Conservation (phyloP, 2,888 invertebrate species). For the Meliscaeva auricollis region DNA sequence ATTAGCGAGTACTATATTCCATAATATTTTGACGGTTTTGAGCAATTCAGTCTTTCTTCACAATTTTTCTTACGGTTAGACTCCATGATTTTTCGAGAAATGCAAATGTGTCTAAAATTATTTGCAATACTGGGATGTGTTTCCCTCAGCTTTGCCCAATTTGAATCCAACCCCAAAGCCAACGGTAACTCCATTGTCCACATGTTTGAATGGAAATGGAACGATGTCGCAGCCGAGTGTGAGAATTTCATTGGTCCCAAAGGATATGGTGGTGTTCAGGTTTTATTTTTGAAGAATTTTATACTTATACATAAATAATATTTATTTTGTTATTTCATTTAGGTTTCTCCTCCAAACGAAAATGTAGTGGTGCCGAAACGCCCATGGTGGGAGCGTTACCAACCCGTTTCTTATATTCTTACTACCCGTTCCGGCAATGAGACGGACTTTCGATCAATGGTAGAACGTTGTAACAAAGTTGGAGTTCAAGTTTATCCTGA, state of each 20-base stretch:
- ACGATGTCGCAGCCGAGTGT: constrained; percentile 92
- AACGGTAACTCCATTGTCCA: constrained; percentile 90
- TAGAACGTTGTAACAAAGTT: constrained; percentile 89
- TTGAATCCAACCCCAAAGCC: constrained; percentile 79
- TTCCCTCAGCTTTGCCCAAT: constrained; percentile 76
- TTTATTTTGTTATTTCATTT: neutral
- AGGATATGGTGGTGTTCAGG: constrained; percentile 91
- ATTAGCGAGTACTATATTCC: too few relatives aligned
- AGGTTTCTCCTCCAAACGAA: constrained; percentile 89
- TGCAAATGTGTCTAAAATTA: neutral
- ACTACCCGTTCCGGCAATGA: constrained; percentile 90
- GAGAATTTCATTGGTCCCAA: constrained; percentile 90
- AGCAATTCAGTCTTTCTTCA: too few relatives aligned
- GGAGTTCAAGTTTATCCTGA: constrained; percentile 93
- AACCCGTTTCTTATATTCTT: constrained; percentile 92
- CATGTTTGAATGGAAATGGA: constrained; percentile 93
- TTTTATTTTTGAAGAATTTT: constrained; percentile 79
- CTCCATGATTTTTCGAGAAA: neutral
- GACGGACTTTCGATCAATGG: constrained; percentile 89
- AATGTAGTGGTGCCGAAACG: constrained; percentile 86
- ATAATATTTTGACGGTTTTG: too few relatives aligned
- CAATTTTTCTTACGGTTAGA: too few relatives aligned
- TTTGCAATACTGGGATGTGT: constrained; percentile 1
- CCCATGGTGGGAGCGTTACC: constrained; percentile 95
- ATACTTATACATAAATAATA: neutral